Base-by-base conservation (phyloP, 2,797 vertebrate genomes). In the Harpagifer antarcticus region DNA sequence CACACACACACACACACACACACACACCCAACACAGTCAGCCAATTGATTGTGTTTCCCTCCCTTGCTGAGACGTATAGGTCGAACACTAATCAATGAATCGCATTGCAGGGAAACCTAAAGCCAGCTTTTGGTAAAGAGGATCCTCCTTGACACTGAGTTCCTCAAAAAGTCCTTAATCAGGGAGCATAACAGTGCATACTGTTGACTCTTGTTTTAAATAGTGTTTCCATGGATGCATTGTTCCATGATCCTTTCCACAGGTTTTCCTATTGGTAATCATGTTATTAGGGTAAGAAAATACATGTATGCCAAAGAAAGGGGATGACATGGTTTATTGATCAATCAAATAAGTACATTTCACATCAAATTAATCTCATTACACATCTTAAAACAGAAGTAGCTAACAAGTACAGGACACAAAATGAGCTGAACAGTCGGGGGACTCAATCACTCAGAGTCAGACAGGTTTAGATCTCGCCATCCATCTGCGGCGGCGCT, bases 391-490 rank as follows among this genome's bases (percentile, higher is more conserved):
- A 42, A 58, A 72, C 44, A 67, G 33, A 60, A 55, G 48, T 8
- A 62, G 50, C 47, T 37, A 50, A 59, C 70, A 61, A 45, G 52
- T 59, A 59, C 60, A 50, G 74, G 84, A 88, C 68, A 77, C 47
- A 48, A 63, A 86, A 83, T 76, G 63, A 72, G 63, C 57, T 62
- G 66, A 69, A 27, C 70, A 10, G 16, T 19, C 40, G 58, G 40
- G 58, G 48, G 59, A 86, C 79, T 79, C 61, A 85, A 85, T 91
- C 82, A 84, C 69, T 27, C 2, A 10, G 74, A 10, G 74, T 63
- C 75, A 68, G 84, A 83, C 83, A 68, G 83, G 42, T 85, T 92
- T 90, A 91, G 87, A 91, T 91, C 77, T 85, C 58, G 65, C 75
- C 56, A 64, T 87, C 89, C 82, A 87, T 93, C 92, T 90, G 90